Base-by-base conservation (phyloP, 2,797 vertebrate genomes). In the Pseudomugil tenellus region DNA sequence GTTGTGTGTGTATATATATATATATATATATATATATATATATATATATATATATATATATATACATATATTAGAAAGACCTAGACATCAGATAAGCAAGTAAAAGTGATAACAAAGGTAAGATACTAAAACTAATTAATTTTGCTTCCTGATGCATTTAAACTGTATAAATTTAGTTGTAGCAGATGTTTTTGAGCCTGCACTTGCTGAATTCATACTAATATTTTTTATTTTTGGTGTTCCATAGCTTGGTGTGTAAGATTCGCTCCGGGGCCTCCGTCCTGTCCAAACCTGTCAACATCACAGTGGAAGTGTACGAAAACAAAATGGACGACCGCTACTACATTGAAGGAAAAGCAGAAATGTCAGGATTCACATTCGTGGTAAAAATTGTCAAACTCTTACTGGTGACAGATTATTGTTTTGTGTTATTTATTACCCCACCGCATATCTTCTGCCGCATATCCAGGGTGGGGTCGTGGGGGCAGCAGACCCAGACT, bases 241-340 rank as follows among this genome's bases (percentile, higher is more conserved):
- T 77, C 56, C 65, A 14, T 25, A 95, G 97, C 57, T 81, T 99
- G 79, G 93, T 96, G 64, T 99, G 98, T 48, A 93, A 93, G 73
- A 94, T 98, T 85, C 92, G 94, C 76, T 92, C 88, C 0, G 90
- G 81, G 1, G 58, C 67, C 0, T 81, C 79, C 2, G 90, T 91
- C 8, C 73, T 59, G 23, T 76, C 46, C 0, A 95, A 92, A 63
- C 87, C 91, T 0, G 90, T 95, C 8, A 68, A 91, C 0, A 66
- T 99, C 64, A 93, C 89, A 13, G 93, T 97, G 67, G 93, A 93
- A 0, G 94, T 99, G 76, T 65, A 90, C 1, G 95, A 98, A 84
- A 90, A 91, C 6, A 46, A 87, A 3, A 71, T 75, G 54, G 84
- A 94, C 34, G 93, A 84, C 0, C 81, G 90, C 13, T 98, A 97